Percentiles rank a stretch among this genome's conserved stretches.
Conservation (phyloP, 2,797 vertebrate species). For the Sphenopsis melanotis region DNA sequence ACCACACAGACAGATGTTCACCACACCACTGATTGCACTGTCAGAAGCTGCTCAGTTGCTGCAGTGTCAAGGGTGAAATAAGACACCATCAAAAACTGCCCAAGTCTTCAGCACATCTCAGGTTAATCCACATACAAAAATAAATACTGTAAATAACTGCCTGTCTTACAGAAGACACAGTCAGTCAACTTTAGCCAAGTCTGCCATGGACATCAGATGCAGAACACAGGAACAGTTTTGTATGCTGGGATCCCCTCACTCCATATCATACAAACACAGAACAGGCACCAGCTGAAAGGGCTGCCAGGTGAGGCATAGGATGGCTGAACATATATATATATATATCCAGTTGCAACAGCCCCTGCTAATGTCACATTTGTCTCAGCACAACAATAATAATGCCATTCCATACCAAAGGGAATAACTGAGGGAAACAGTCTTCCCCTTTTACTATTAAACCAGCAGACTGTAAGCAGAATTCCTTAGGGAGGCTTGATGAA, state of each 20-base stretch:
- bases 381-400: not conserved
- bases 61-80: not conserved
- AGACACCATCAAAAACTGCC: not conserved
- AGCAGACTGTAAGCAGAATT: not conserved
- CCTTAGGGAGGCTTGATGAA: not conserved
- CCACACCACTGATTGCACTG: not conserved
- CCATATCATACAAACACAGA: not conserved
- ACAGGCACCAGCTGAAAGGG: not conserved
- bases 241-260: not conserved
- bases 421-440: not conserved
- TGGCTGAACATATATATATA: not conserved
- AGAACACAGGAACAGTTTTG: not conserved
- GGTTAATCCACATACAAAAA: not conserved
- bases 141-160: not conserved
- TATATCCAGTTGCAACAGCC: not conserved
- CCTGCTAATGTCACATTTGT: not conserved
- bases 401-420: not conserved
- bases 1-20: not conserved
- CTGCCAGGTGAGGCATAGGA: accelerated
- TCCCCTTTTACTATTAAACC: not conserved
- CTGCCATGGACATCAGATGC: accelerated
- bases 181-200: not conserved
- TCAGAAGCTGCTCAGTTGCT: not conserved
- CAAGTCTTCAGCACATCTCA: not conserved
- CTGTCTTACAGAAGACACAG: not conserved